These are phyloP conservation scores for Agapornis canus DNA, from an alignment of 2,797 vertebrate species.

Conservation along the genomic window DNA sequence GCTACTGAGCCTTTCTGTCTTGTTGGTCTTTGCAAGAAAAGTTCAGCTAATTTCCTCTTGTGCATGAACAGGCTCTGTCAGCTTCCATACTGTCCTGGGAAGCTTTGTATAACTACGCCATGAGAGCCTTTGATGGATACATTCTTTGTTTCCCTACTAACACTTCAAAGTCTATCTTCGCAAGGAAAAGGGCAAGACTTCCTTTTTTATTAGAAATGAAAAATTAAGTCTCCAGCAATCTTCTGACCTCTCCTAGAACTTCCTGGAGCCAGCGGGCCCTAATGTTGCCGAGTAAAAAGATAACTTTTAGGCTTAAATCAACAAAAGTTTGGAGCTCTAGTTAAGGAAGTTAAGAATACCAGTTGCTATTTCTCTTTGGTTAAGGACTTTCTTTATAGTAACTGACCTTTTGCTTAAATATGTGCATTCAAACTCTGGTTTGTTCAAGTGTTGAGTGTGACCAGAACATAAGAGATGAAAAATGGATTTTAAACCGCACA, in stretches of 20 bases:
- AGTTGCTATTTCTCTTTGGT: not conserved
- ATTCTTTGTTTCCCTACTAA: constrained; percentile 26
- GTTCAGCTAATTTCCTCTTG: not conserved
- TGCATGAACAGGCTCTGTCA: not conserved
- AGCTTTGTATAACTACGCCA: not conserved
- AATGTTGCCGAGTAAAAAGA: constrained; percentile 27
- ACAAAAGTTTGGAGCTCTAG: not conserved
- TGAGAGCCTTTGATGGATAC: constrained; percentile 29
- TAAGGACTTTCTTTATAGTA: constrained; percentile 16
- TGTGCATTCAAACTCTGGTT: not conserved
- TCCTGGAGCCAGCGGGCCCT: constrained; percentile 33
- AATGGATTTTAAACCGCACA: not conserved
- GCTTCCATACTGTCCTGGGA: not conserved
- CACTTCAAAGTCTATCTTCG: constrained; percentile 43
- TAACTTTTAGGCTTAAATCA: constrained; percentile 48
- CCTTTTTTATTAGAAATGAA: constrained; percentile 43
- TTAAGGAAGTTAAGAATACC: constrained; percentile 23
- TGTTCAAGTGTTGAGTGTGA: not conserved
- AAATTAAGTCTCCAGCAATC: constrained; percentile 36
- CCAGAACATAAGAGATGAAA: not conserved
- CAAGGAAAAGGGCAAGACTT: constrained; percentile 58
- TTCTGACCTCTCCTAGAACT: constrained; percentile 44
- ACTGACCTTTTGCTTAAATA: not conserved
- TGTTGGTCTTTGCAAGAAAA: not conserved
- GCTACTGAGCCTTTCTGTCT: not conserved